Evolutionary conservation across 1,140 invertebrate genomes (phyloP), one percentile per base, ranked within the genome.

Genomic region (Tigriopus japonicus): DNA sequence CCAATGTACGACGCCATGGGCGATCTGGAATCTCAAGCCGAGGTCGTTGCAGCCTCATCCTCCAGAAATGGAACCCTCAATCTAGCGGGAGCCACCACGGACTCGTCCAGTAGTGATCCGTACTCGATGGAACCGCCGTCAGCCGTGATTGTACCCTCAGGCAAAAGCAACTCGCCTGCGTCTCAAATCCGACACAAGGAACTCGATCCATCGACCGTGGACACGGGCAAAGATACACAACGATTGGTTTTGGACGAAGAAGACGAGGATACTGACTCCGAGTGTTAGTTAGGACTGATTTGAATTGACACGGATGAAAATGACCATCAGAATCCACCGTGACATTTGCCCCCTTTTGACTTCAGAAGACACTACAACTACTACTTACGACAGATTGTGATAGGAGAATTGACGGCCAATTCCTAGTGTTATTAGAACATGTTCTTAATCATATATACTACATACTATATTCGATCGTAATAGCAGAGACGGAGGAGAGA

Each of bases 191-290:
- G 81, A 62, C 80, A 84, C 63, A 75, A 81, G 65, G 83, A 91
- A 69, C 76, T 91, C 40, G 86, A 90, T 71, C 86, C 87, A 1
- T 79, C 81, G 56, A 75, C 79, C 9, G 76, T 81, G 23, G 88
- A 93, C 68, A 86, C 86, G n/a, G 87, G 87, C 68, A 88, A 87
- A 73, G 89, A 92, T 71, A 93, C 88, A 1, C 84, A 86, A 70
- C 82, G 85, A 69, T 77, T 94, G 61, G 87, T 92, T 54, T 82
- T 85, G 69, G 87, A 91, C 74, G 87, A 90, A 12, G 14, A 28
- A 54, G 52, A 35, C 28, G 28, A 35, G 9, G 28, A 35, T 9
- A 35, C 28, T 35, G 45, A 49, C 12, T 49, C 45, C n/a, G 45
- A 49, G 45, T 49, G 45, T 12, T 49, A 21, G 10, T 12, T 17